Evolutionary conservation across 1,140 invertebrate genomes (phyloP).

Genomic region (Chrysopa pallens): DNA sequence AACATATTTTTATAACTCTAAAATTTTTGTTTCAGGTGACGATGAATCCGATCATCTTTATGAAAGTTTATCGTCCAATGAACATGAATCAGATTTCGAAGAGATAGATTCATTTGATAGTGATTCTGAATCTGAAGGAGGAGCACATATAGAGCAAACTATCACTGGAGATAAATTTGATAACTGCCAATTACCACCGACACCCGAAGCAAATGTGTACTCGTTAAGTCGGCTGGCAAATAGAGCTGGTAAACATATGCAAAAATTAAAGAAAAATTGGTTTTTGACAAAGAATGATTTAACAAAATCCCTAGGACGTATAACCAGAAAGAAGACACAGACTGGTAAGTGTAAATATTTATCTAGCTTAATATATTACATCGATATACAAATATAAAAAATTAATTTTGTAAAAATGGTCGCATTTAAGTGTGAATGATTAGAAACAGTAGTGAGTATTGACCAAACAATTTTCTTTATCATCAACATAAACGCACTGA

Average conservation of each 20-base stretch:
- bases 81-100: slow-evolving; percentile 10
- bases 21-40: slow-evolving; percentile 5
- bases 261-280: slow-evolving; percentile 15
- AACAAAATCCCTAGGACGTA: slow-evolving; percentile 17
- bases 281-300: slow-evolving; percentile 17
- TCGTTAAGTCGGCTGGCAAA: slow-evolving; percentile 27
- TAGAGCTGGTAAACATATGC: slow-evolving; percentile 16
- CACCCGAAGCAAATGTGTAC: slow-evolving; percentile 27
- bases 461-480: too few relatives aligned
- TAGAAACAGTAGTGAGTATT: too few relatives aligned
- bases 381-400: too few relatives aligned
- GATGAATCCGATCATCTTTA: slow-evolving; percentile 38
- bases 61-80: slow-evolving; percentile 28
- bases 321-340: slow-evolving; percentile 14
- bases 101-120: slow-evolving; percentile 45
- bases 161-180: slow-evolving; percentile 30
- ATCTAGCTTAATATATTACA: too few relatives aligned
- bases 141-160: slow-evolving; percentile 12
- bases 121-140: slow-evolving; percentile 30
- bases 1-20: not conserved
- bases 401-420: too few relatives aligned
- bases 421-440: too few relatives aligned
- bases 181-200: slow-evolving; percentile 26
- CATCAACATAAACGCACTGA: too few relatives aligned
- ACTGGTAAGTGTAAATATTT: too few relatives aligned